Evolutionary conservation across 2,113 vertebrate genomes (phyloP).

Genomic region (Galeopterus variegatus): DNA sequence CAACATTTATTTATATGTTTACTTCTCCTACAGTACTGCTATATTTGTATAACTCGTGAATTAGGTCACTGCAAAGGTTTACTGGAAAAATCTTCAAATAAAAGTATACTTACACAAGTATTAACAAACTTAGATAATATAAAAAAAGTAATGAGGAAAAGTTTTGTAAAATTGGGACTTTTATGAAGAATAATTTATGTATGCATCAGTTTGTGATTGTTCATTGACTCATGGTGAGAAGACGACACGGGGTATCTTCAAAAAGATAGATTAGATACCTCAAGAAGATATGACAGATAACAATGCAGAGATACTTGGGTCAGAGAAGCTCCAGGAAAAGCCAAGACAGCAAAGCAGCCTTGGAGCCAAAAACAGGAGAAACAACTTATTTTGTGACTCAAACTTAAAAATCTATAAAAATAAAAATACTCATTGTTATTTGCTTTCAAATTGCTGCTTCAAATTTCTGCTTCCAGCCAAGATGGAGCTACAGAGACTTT

Average conservation of each 20-base stretch:
- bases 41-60: neutral
- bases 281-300: neutral
- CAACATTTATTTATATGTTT: neutral
- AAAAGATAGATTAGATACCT: neutral
- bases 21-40: neutral
- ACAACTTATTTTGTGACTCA: neutral
- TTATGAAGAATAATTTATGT: neutral
- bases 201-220: neutral
- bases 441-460: neutral
- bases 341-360: neutral
- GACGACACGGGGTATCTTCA: neutral
- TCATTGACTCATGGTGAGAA: neutral
- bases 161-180: neutral
- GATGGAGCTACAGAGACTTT: neutral
- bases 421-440: neutral
- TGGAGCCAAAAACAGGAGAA: neutral
- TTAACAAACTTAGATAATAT: neutral
- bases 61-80: neutral
- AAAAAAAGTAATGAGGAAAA: neutral
- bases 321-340: neutral
- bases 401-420: neutral
- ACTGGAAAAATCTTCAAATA: neutral
- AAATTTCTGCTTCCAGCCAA: neutral
- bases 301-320: too few relatives aligned
- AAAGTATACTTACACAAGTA: neutral